These are phyloP conservation scores for Cephus pulcher DNA, from an alignment of 2,888 invertebrate species.

Conservation along the genomic window DNA sequence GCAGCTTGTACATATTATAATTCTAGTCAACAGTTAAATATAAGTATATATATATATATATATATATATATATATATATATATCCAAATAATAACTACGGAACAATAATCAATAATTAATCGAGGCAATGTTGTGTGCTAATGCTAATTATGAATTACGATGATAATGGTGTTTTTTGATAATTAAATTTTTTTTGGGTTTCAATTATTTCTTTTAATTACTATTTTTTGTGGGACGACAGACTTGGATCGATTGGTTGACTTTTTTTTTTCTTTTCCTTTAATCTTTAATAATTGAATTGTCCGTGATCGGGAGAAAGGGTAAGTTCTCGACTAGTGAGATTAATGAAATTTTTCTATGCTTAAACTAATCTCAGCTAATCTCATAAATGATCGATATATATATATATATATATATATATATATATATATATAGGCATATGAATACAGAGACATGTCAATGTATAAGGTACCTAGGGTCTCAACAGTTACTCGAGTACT, in stretches of 20 bases:
- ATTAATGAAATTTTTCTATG: not conserved
- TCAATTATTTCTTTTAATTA: not conserved
- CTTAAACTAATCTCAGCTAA: not conserved
- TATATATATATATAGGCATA: not conserved
- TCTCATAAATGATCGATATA: not conserved
- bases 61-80: not conserved
- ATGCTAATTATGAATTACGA: constrained; percentile 1
- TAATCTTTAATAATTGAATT: not conserved
- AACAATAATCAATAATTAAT: constrained; percentile 3
- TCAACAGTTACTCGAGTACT: constrained; percentile 46
- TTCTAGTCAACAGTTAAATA: constrained; percentile 16
- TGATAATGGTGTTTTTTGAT: not conserved
- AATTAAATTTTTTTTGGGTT: not conserved
- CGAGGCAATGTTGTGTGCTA: not conserved
- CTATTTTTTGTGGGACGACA: not conserved
- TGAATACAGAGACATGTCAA: not conserved
- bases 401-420: not conserved
- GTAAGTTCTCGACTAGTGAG: not conserved
- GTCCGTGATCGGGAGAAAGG: not conserved
- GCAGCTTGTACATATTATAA: not conserved
- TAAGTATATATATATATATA: constrained; percentile 4
- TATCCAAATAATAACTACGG: not conserved
- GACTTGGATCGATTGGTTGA: not conserved
- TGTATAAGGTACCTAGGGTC: constrained; percentile 21
- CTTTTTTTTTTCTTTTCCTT: too few relatives aligned